A percentile compares a stretch with the other conserved stretches of the same genome.
phyloP scores from a whole-genome alignment of 1,140 invertebrate species.

The Ladona fulva region DNA sequence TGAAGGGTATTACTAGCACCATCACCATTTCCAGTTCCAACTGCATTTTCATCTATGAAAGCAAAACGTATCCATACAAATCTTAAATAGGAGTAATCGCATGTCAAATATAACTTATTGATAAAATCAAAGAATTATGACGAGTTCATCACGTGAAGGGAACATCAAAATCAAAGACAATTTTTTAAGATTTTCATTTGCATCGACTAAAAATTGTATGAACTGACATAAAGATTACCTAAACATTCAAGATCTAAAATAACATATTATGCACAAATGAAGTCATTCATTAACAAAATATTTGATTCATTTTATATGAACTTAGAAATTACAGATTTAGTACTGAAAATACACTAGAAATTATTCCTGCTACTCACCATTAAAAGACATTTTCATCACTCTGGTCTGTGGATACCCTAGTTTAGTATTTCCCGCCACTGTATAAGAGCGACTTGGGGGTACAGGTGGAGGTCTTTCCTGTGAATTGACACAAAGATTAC shows the following conservation, averaged over 20 bases:
- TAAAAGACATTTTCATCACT: conserved; percentile 82
- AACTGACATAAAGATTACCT: no score
- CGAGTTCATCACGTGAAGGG: no score
- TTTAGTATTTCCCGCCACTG: conserved; percentile 84
- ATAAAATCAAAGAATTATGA: no score
- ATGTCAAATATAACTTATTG: no score
- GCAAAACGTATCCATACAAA: no score
- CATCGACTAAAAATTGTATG: no score
- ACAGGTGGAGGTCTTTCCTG: conserved; percentile 83
- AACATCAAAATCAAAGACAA: no score
- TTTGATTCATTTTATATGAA: background rate
- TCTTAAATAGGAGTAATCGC: no score
- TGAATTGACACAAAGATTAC: conserved; percentile 22
- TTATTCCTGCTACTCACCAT: conserved; percentile 43
- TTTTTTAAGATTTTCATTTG: no score
- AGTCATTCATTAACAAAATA: no score
- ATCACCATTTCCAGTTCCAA: conserved; percentile 41
- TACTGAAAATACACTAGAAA: background rate
- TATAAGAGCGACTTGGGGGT: conserved; percentile 80
- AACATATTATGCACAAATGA: no score
- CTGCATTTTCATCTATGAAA: conserved; percentile 46
- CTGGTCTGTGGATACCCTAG: conserved; percentile 84
- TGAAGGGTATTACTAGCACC: conserved; percentile 35
- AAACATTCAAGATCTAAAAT: no score
- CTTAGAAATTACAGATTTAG: conserved; percentile 12